phyloP scores from a whole-genome alignment of 1,140 invertebrate genomes.

The Eufriesea mexicana region DNA sequence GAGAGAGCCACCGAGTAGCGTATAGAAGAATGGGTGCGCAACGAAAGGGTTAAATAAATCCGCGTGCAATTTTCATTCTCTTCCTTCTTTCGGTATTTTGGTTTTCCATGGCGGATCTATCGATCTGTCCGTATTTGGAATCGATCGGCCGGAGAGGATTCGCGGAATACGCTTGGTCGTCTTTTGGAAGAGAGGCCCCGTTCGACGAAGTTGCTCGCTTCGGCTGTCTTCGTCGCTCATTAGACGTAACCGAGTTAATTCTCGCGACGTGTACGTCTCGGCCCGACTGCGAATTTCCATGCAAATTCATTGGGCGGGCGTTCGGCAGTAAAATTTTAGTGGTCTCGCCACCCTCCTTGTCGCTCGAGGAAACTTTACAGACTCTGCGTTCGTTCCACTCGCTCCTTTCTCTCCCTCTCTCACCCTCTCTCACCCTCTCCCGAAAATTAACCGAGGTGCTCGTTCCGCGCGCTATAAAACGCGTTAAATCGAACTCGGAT shows the following conservation, averaged over 20 bases:
- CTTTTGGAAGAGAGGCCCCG: conserved; percentile 20
- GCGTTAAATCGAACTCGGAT: conserved; percentile 3
- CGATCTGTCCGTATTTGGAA: no score
- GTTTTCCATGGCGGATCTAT: no score
- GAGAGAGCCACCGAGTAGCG: no score
- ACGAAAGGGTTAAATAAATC: no score
- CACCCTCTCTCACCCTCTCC: not conserved
- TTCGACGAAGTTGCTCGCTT: conserved; percentile 18
- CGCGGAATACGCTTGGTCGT: not conserved
- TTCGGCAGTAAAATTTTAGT: conserved; percentile 76
- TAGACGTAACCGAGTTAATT: conserved; percentile 71
- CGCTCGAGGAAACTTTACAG: conserved; percentile 67
- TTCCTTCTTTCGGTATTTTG: no score
- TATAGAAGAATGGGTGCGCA: no score
- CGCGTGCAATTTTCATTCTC: no score
- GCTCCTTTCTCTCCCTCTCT: conserved; percentile 32
- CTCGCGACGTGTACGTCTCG: conserved; percentile 57
- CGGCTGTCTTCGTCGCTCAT: conserved; percentile 52
- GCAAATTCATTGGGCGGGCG: conserved; percentile 71
- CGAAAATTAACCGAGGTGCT: conserved; percentile 66
- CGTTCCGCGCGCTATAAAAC: conserved; percentile 72
- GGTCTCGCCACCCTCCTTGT: conserved; percentile 11
- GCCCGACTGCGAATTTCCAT: conserved; percentile 67
- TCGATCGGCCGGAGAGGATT: no score
- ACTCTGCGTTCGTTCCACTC: conserved; percentile 54